Base-by-base conservation (phyloP, 2,888 invertebrate species). In the Pyrgus malvae region DNA sequence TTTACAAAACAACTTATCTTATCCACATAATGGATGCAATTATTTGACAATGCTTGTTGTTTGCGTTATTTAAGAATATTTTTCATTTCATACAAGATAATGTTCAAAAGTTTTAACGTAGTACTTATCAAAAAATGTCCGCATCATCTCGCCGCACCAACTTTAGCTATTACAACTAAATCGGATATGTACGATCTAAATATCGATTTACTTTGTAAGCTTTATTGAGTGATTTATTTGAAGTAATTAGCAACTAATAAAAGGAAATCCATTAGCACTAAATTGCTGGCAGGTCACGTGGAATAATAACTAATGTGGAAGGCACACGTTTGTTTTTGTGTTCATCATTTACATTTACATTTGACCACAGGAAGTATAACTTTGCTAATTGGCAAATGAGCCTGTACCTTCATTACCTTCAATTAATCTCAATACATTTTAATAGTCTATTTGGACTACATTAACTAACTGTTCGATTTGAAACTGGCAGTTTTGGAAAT, bases 221-320 rank as follows among this genome's bases (percentile, higher is more conserved):
- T n/a, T n/a, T 27, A 44, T 35, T 21, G 16, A 50, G 7, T 33
- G 23, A 31, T 48, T 17, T 25, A 40, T 42, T 21, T 23, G 23
- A 17, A 2, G 23, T 42, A 42, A 41, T 49, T 49, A 23, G 41
- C 9, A 2, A 11, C 0, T 35, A 50, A 50, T 50, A 12, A 42
- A 23, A 42, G 50, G 50, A 50, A 35, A 50, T 41, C 35, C 35
- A 51, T 51, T 51, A 51, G 27, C 35, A 42, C 23, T 37, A 51
- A 51, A 51, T 51, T 51, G 16, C 14, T 9, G 25, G 17, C 21
- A 25, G 23, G 23, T 46, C 12, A 16, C 41, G 25, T 42, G 33
- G 33, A 5, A 19, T 37, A 19, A 37, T 37, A n/a, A 19, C 16
- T 19, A 5, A 2, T 12, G 11, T n/a, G 21, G 17, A 38, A 38